Conservation (phyloP, 2,888 invertebrate species). For the Drosophila macrothrix region DNA sequence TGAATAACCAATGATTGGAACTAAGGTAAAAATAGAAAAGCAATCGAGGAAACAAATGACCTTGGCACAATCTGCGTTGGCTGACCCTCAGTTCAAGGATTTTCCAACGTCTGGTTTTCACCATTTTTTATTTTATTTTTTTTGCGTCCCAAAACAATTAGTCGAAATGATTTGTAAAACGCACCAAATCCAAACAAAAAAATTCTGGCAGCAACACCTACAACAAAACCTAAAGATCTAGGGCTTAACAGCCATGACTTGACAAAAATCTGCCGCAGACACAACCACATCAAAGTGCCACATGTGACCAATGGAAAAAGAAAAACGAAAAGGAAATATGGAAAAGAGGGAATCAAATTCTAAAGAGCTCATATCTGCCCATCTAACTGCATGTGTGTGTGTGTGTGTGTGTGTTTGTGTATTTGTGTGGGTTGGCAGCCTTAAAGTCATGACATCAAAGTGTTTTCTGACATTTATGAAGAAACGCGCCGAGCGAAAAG, state of each 20-base stretch:
- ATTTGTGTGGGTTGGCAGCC: slow-evolving; percentile 34
- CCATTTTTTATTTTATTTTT: neutral
- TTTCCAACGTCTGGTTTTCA: slow-evolving; percentile 32
- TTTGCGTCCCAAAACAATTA: slow-evolving; percentile 60
- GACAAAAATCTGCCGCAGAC: slow-evolving; percentile 52
- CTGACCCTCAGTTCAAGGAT: slow-evolving; percentile 50
- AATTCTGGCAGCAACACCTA: slow-evolving; percentile 39
- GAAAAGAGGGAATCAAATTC: slow-evolving; percentile 44
- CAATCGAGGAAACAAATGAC: slow-evolving; percentile 22
- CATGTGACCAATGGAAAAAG: slow-evolving; percentile 45
- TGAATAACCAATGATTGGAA: slow-evolving; percentile 22
- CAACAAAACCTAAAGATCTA: slow-evolving; percentile 1
- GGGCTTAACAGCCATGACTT: slow-evolving; percentile 60
- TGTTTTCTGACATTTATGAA: slow-evolving; percentile 69
- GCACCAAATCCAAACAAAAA: slow-evolving; percentile 22
- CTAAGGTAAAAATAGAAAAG: slow-evolving; percentile 6
- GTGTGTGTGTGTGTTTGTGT: neutral
- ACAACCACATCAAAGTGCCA: slow-evolving; percentile 59
- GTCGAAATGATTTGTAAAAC: slow-evolving; percentile 64
- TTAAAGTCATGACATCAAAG: slow-evolving; percentile 79
- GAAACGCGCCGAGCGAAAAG: slow-evolving; percentile 57
- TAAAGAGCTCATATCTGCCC: slow-evolving; percentile 41
- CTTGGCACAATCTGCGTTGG: slow-evolving; percentile 40
- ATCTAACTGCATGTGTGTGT: slow-evolving; percentile 11
- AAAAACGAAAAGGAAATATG: slow-evolving; percentile 12